Evolutionary conservation across 2,888 invertebrate species (phyloP).

Genomic region (Lasioglossum lativentre): DNA sequence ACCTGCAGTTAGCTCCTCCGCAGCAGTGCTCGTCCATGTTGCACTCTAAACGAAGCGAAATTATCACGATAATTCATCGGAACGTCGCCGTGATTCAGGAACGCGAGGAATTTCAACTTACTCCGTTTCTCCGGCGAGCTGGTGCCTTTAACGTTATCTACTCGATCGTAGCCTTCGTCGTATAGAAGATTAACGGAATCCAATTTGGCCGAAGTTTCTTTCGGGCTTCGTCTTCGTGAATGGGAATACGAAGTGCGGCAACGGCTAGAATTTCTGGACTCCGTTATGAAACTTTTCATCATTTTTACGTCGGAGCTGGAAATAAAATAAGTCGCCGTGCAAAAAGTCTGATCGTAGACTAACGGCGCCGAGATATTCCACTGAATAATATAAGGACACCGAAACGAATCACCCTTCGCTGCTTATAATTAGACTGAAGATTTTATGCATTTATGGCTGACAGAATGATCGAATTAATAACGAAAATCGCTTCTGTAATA

Average conservation of each 20-base stretch:
- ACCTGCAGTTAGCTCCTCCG: constrained; percentile 6
- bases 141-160: constrained; percentile 41
- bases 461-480: not conserved
- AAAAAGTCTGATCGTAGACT: not conserved
- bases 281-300: constrained; percentile 30
- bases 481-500: too few species aligned
- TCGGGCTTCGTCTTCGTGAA: constrained; percentile 30
- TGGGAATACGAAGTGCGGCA: constrained; percentile 31
- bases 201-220: constrained; percentile 48
- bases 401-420: not conserved
- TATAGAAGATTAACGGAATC: constrained; percentile 57
- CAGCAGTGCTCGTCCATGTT: constrained; percentile 12
- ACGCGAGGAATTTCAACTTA: constrained; percentile 35
- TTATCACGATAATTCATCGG: constrained; percentile 26
- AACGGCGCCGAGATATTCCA: not conserved
- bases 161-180: constrained; percentile 27
- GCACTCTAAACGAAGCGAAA: constrained; percentile 35
- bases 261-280: constrained; percentile 32
- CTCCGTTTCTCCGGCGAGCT: constrained; percentile 44
- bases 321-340: not conserved
- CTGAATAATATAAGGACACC: not conserved
- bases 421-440: not conserved
- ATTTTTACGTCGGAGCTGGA: constrained; percentile 29
- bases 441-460: too few species aligned
- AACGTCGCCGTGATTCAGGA: not conserved